Base-by-base conservation (phyloP, 2,888 invertebrate species). In the Sialis lutaria region DNA sequence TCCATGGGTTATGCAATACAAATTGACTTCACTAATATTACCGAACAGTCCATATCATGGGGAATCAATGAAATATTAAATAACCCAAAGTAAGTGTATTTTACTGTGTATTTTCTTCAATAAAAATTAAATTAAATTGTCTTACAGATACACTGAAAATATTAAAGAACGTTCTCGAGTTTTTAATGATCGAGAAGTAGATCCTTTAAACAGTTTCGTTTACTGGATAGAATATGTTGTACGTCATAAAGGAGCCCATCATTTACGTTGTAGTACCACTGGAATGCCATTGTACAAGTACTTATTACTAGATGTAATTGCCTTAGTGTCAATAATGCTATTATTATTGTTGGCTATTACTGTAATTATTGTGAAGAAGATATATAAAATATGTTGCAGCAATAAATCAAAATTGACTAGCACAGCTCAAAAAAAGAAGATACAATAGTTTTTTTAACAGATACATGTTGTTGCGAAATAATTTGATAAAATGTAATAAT, bases 1-100 rank as follows among this genome's bases (percentile, higher is more conserved):
- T 51, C 53, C 2, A 55, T 59, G 8, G 71, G 69, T 7, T 64
- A 61, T 43, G 67, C 63, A 1, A 49, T 63, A 6, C 56, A 55
- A 6, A 47, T 69, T 5, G 55, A 55, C 9, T 65, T 64, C 49
- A 59, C 63, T 22, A 56, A 58, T 6, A 52, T 70, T 7, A 61
- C 60, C 8, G 64, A 64, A 48, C 64, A 64, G 48, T 56, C 56
- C 7, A 49, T 70, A 9, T 54, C 60, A 1, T 51, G 57, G 34
- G 61, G 61, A 13, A 59, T 71, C 32, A 51, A 61, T 2, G 57
- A 61, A 44, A 53, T 68, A 4, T 54, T 67, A 3, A 53, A 54
- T 1, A 62, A 70, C 48, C 50, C 53, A 4, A 60, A 54, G 47
- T 60, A 56, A 48, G 47, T 46, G 22, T 13, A 10, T 8, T 6